phyloP scores from a whole-genome alignment of 30 jellyfish, hydroid and myxozoan genomes.

The Hydractinia symbiolongicarpus region DNA sequence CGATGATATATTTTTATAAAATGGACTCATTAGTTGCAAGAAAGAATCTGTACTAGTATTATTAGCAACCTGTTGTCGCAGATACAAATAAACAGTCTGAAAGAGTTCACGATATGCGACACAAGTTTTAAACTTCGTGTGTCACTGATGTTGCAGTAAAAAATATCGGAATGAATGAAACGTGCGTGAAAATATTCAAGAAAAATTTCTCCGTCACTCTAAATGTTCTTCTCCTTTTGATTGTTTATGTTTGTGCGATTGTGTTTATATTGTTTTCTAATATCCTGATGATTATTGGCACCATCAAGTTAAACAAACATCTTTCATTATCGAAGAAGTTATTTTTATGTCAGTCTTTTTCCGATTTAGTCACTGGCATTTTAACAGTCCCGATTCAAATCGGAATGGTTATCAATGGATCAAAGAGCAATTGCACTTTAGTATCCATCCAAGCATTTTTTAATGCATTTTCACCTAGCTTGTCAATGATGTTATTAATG shows the following conservation, averaged over 20 bases:
- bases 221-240: too few species aligned
- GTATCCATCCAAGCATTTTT: conserved; percentile 9
- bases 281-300: conserved; percentile 4
- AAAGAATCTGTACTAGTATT: too few species aligned
- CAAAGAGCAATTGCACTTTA: neutral
- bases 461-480: conserved; percentile 15
- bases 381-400: conserved; percentile 9
- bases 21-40: too few species aligned
- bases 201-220: too few species aligned
- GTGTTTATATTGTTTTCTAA: neutral
- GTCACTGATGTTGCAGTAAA: too few species aligned
- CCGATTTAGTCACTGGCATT: conserved; percentile 5
- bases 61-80: too few species aligned
- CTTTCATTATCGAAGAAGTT: neutral
- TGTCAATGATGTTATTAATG: neutral
- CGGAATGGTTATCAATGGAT: neutral
- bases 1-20: too few species aligned
- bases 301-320: neutral
- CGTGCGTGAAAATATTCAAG: too few species aligned
- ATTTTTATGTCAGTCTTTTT: neutral
- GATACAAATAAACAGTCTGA: too few species aligned
- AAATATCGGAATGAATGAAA: too few species aligned
- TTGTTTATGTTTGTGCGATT: neutral
- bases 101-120: too few species aligned
- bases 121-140: too few species aligned